phyloP scores from a whole-genome alignment of 1,140 invertebrate genomes.

The Berghia stephanieae region DNA sequence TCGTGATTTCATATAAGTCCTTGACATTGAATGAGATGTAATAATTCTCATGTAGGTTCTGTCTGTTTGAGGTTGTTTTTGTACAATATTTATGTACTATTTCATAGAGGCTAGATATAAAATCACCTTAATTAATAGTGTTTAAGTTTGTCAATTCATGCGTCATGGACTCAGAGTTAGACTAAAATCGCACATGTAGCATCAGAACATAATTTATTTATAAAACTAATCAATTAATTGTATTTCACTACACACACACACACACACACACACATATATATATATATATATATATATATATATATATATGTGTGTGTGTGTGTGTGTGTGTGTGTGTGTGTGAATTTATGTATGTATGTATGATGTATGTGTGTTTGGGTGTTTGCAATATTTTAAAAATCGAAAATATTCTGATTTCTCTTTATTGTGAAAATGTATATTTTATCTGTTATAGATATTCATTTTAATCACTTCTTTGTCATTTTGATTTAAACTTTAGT shows the following conservation, averaged over 20 bases:
- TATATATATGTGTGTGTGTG: slow-evolving; percentile 20
- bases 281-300: not conserved
- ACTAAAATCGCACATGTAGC: not conserved
- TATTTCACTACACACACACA: not conserved
- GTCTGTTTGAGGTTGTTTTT: not conserved
- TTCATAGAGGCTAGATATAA: not conserved
- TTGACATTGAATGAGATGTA: too few relatives aligned
- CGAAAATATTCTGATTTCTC: not conserved
- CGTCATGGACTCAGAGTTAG: not conserved
- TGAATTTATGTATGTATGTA: too few relatives aligned
- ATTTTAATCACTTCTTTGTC: not conserved
- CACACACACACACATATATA: slow-evolving; percentile 14
- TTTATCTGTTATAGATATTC: too few relatives aligned
- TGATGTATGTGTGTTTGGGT: not conserved
- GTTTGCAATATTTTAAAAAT: not conserved
- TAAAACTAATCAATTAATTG: not conserved
- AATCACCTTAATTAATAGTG: not conserved
- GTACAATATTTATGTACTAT: not conserved
- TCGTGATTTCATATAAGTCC: too few relatives aligned
- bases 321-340: not conserved
- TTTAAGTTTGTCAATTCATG: not conserved
- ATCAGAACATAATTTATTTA: not conserved
- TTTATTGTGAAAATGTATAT: too few relatives aligned
- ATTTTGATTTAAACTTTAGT: not conserved
- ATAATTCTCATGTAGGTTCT: too few relatives aligned